Base-by-base conservation (phyloP, 2,888 invertebrate species). In the Calameuta filiformis region DNA sequence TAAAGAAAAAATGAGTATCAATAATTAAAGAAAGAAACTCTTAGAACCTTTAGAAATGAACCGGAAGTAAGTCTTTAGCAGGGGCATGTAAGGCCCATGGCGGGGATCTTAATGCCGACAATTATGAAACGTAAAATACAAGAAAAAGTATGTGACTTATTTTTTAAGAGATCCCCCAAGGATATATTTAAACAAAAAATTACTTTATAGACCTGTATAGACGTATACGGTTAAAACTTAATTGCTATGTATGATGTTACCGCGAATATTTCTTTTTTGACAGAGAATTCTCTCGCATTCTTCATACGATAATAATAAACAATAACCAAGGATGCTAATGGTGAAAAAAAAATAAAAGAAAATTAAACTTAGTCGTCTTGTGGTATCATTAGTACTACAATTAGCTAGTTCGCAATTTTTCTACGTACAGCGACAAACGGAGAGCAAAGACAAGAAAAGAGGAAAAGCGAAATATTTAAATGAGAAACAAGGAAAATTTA, bases 161-260 rank as follows among this genome's bases (percentile, higher is more conserved):
- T 86, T 87, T 87, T 85, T 85, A 85, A 84, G 85, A 85, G 81
- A 85, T 83, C 83, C 82, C 76, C 79, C 81, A 82, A 81, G 83
- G 76, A 78, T 85, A 81, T 87, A 87, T 87, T 86, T 83, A 82
- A 85, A 79, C 80, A 15, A 40, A 15, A 40, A 40, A 40, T 15
- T 15, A 40, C 15, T 40, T 40, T 40, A 40, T 40, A 40, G 40
- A 40, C 40, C 40, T 15, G 40, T 81, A 85, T 69, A 69, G 69
- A 30, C 30, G 33, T 69, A 69, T 30, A 69, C 12, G 78, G 82
- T 77, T 79, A 82, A 82, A 81, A 78, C 76, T 84, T 82, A 79
- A 75, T 56, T 23, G 69, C 74, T 83, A 81, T 76, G 77, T 75
- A 73, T 75, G 78, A 40, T 76, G 77, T 77, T 81, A 83, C 78